Percentiles rank a stretch among this genome's conserved stretches.
phyloP scores from a whole-genome alignment of 2,113 vertebrate species.

The Leptocoma aspasia region DNA sequence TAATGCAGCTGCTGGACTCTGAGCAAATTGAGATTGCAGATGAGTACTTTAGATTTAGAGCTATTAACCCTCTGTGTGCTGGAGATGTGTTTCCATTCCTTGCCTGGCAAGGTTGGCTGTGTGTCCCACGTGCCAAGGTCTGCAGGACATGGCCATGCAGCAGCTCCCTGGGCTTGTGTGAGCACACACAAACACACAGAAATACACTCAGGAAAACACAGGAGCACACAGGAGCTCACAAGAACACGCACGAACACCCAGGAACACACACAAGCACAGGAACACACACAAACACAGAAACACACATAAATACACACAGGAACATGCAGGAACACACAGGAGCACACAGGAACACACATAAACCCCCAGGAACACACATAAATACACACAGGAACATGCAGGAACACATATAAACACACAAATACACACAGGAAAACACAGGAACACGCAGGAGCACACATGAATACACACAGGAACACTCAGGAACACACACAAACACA shows the following conservation, averaged over 20 bases:
- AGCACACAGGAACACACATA: not conserved
- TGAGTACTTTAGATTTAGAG: slow-evolving; percentile 61
- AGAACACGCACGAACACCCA: no score
- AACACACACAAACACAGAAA: not conserved
- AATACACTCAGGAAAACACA: no score
- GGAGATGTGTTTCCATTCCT: not conserved
- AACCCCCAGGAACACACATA: not conserved
- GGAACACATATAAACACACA: not conserved
- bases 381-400: not conserved
- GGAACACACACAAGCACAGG: no score
- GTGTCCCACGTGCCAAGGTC: not conserved
- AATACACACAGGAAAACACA: no score
- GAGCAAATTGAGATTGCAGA: slow-evolving; percentile 73
- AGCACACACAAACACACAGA: not conserved
- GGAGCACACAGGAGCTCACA: no score
- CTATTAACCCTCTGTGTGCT: slow-evolving; percentile 45
- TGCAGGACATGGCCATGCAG: accelerated
- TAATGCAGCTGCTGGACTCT: slow-evolving; percentile 87
- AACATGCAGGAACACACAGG: not conserved
- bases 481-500: not conserved
- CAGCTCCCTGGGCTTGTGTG: not conserved
- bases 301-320: no score
- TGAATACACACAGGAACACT: not conserved
- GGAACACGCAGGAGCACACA: no score
- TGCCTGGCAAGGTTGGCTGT: not conserved